Evolutionary conservation across 2,113 vertebrate genomes (phyloP).

Genomic region (Lophius piscatorius): DNA sequence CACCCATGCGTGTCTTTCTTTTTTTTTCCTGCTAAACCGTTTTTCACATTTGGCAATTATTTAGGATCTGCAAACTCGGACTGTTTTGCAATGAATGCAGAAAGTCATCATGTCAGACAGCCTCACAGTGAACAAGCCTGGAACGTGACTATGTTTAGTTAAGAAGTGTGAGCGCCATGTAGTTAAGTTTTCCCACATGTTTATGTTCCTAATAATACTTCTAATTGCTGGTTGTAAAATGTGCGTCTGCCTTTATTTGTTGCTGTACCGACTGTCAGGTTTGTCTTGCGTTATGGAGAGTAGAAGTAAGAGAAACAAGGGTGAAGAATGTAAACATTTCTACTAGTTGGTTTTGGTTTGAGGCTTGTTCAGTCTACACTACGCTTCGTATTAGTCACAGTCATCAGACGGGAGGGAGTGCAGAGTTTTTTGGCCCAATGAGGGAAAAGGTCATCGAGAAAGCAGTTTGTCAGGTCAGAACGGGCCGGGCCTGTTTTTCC

Average conservation of each 20-base stretch:
- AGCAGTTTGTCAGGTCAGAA: conserved; percentile 71
- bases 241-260: too few relatives aligned
- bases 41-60: neutral
- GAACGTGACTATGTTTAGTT: too few relatives aligned
- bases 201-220: conserved; percentile 26
- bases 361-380: conserved; percentile 33
- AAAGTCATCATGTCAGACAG: neutral
- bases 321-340: conserved; percentile 71
- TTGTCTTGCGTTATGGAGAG: conserved; percentile 30
- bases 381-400: conserved; percentile 55
- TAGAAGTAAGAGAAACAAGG: conserved; percentile 55
- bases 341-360: conserved; percentile 48
- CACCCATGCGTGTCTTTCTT: neutral
- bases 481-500: conserved; percentile 45
- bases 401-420: conserved; percentile 49
- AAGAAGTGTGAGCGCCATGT: neutral
- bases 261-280: conserved; percentile 31
- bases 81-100: neutral
- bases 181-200: too few relatives aligned
- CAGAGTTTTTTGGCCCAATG: conserved; percentile 54
- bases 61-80: neutral
- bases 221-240: neutral
- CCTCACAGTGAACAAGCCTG: conserved; percentile 8
- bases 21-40: neutral
- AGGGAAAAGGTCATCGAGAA: conserved; percentile 69